Percentiles rank a stretch among this genome's conserved stretches.
These are phyloP conservation scores for Eilema depressum DNA, from an alignment of 2,888 invertebrate species.

Conservation along the genomic window DNA sequence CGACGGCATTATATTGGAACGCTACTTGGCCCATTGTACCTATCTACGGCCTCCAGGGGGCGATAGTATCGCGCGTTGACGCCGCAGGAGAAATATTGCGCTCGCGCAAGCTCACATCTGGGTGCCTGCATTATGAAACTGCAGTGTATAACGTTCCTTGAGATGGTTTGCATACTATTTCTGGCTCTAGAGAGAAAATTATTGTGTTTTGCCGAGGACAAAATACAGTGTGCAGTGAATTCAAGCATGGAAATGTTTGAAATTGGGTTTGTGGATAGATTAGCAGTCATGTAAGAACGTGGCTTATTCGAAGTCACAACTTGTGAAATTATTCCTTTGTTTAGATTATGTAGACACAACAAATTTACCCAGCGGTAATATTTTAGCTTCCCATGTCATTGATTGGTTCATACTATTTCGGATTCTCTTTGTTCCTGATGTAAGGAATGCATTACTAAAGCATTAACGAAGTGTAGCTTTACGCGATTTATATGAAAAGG, in stretches of 20 bases:
- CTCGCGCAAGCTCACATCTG: slow-evolving; percentile 46
- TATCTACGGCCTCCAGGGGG: slow-evolving; percentile 54
- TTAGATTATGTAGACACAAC: slow-evolving; percentile 50
- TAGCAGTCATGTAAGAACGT: slow-evolving; percentile 42
- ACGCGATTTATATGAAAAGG: slow-evolving; percentile 32
- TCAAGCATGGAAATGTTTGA: not conserved
- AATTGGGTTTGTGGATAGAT: slow-evolving; percentile 16
- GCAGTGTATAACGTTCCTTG: not conserved
- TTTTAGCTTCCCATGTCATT: slow-evolving; percentile 53
- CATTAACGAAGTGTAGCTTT: slow-evolving; percentile 36
- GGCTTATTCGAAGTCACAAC: slow-evolving; percentile 42
- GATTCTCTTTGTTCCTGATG: slow-evolving; percentile 24
- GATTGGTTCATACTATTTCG: slow-evolving; percentile 42
- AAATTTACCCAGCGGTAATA: slow-evolving; percentile 45
- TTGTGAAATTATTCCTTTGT: slow-evolving; percentile 53
- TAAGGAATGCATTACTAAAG: slow-evolving; percentile 29
- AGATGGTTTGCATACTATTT: slow-evolving; percentile 26
- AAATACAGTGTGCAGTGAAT: slow-evolving; percentile 17
- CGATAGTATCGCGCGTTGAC: slow-evolving; percentile 67
- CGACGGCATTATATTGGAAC: slow-evolving; percentile 47
- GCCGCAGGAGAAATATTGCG: slow-evolving; percentile 59
- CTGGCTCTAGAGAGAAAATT: slow-evolving; percentile 13
- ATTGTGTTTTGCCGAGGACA: not conserved
- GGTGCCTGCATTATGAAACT: slow-evolving; percentile 26
- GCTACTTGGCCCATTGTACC: slow-evolving; percentile 44